Percentiles rank a stretch among this genome's conserved stretches.
phyloP scores from a whole-genome alignment of 2,888 invertebrate genomes.

The Mesorhabditis belari region DNA sequence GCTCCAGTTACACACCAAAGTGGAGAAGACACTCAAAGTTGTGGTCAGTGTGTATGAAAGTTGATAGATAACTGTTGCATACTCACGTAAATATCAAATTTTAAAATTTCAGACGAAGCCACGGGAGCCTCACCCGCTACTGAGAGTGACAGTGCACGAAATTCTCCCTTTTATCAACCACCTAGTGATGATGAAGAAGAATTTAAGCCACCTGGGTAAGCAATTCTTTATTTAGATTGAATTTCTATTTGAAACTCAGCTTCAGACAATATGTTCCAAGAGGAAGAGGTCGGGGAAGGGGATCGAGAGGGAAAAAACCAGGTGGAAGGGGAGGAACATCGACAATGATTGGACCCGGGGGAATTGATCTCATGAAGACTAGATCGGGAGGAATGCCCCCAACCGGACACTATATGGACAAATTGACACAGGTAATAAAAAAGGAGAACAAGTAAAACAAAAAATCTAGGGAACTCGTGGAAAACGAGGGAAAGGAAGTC shows the following conservation, averaged over 20 bases:
- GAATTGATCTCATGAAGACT: conserved; percentile 14
- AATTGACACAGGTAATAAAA: conserved; percentile 6
- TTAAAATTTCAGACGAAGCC: too few relatives aligned
- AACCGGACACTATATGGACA: conserved; percentile 17
- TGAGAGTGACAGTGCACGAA: neutral
- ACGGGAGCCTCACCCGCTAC: neutral
- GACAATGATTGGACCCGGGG: conserved; percentile 3
- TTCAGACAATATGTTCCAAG: neutral
- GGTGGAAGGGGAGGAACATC: conserved; percentile 20
- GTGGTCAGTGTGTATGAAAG: neutral
- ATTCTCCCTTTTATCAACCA: neutral
- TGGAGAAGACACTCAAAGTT: neutral
- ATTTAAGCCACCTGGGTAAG: neutral
- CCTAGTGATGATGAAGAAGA: neutral
- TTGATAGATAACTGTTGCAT: neutral
- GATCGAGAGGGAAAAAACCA: conserved; percentile 24
- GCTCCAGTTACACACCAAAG: neutral
- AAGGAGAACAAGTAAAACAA: neutral
- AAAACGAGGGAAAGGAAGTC: conserved; percentile 31
- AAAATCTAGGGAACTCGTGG: conserved; percentile 14
- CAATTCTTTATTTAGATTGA: neutral
- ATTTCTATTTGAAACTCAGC: neutral
- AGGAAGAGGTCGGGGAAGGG: conserved; percentile 7
- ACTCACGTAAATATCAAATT: too few relatives aligned
- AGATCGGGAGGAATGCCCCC: conserved; percentile 15